These are phyloP conservation scores for Drosophila mimica DNA, from an alignment of 2,888 invertebrate species.

Conservation along the genomic window DNA sequence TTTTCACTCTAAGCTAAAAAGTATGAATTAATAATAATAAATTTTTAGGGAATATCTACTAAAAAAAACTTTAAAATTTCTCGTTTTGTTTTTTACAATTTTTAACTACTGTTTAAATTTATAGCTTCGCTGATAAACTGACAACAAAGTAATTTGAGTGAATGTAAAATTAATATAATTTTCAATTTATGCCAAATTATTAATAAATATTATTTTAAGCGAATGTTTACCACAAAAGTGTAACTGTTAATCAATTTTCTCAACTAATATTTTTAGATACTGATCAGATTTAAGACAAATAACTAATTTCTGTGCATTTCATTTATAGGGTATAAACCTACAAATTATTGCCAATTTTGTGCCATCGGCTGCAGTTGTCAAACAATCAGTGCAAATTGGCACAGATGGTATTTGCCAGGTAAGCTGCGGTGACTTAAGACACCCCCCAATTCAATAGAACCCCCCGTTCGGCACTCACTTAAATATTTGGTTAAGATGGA, in stretches of 20 bases:
- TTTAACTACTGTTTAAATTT: background rate
- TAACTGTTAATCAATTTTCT: too few relatives aligned
- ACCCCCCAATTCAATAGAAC: background rate
- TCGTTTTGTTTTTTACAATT: background rate
- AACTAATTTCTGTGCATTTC: background rate
- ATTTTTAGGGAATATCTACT: background rate
- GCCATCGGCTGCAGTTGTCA: slow-evolving; percentile 9
- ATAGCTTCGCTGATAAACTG: background rate
- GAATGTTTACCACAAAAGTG: background rate
- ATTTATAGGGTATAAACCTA: background rate
- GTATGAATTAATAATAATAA: background rate
- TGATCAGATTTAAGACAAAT: background rate
- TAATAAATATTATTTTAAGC: background rate
- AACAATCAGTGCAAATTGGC: slow-evolving; percentile 20
- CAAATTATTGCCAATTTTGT: background rate
- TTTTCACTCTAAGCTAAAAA: background rate
- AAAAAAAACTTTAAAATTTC: background rate
- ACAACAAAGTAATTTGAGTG: background rate
- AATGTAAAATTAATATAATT: background rate
- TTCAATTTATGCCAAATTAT: background rate
- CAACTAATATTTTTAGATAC: background rate
- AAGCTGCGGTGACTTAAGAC: slow-evolving; percentile 18
- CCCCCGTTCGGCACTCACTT: background rate
- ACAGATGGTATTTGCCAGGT: background rate
- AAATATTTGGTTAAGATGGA: slow-evolving; percentile 30